Evolutionary conservation across 2,888 invertebrate genomes (phyloP), one percentile per base, ranked within the genome.

Genomic region (Phyllotreta striolata): DNA sequence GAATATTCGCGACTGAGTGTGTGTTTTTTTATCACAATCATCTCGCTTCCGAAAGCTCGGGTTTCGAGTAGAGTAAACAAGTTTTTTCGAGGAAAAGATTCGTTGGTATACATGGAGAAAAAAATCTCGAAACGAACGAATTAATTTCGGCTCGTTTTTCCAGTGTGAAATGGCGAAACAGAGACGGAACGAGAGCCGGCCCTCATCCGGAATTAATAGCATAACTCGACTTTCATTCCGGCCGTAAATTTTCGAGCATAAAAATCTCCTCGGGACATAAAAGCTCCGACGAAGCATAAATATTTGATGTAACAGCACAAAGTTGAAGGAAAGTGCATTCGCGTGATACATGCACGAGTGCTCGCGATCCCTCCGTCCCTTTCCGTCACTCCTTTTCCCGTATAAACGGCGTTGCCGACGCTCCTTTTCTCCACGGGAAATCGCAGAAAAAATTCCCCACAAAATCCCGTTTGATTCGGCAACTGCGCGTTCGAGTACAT

Each of bases 281-380:
- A 74, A 71, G 72, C 72, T 74, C 73, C 72, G 70, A 56, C 72
- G 73, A 62, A 68, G 70, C 72, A 73, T 75, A 73, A 75, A 75
- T 75, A 74, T 75, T 75, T 74, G 72, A 75, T 73, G 75, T 73
- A 63, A 68, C 71, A 63, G 66, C 66, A 68, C 70, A 66, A 71
- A 72, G 67, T 72, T 67, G 70, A 71, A 71, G 70, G 70, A 66
- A 64, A 69, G 69, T 71, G 71, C 73, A 73, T 67, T 70, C 73
- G 67, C 65, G 71, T 70, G 70, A 70, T 70, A 69, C 69, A 71
- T 70, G 64, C 70, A 59, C 55, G 64, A 69, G 54, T 52, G 60
- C 60, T 59, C 43, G 51, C 59, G 59, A 59, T 24, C 51, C 14
- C 40, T 51, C 13, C 37, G 44, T 67, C 40, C 43, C 56, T 43